phyloP scores from a whole-genome alignment of 30 jellyfish, hydroid and myxozoan genomes.

The Hydractinia echinata region DNA sequence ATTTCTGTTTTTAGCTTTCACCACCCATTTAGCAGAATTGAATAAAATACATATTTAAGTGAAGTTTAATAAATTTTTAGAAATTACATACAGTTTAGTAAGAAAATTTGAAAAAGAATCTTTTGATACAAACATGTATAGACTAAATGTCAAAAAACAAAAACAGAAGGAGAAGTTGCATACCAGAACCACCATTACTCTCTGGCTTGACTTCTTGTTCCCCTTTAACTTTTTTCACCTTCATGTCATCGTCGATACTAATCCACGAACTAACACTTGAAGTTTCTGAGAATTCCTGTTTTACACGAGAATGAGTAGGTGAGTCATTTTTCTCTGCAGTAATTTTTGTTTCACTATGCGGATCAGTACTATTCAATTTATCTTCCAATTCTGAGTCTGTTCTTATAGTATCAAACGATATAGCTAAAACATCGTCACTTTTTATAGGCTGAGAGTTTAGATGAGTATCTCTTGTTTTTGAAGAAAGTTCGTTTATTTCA shows the following conservation, averaged over 20 bases:
- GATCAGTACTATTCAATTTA: background rate
- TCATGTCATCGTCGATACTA: constrained; percentile 74
- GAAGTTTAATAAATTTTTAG: no score
- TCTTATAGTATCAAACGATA: background rate
- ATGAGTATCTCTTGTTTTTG: background rate
- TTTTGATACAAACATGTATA: no score
- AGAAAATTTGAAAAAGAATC: no score
- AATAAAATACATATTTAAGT: no score
- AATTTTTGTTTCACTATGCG: background rate
- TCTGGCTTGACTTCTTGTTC: constrained; percentile 42
- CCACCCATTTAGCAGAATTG: no score
- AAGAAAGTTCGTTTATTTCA: background rate
- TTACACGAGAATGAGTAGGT: background rate
- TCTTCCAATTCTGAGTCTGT: background rate
- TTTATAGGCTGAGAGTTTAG: background rate
- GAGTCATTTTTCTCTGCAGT: background rate
- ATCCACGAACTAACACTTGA: constrained; percentile 80
- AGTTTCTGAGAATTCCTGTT: constrained; percentile 56
- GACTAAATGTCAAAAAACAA: no score
- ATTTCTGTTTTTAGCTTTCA: no score
- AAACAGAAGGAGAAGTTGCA: no score
- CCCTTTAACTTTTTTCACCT: constrained; percentile 41
- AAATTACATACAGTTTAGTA: no score
- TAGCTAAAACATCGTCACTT: background rate
- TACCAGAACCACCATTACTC: constrained; percentile 37